phyloP scores from a whole-genome alignment of 2,797 vertebrate genomes.

The Nannoperca obscura region DNA sequence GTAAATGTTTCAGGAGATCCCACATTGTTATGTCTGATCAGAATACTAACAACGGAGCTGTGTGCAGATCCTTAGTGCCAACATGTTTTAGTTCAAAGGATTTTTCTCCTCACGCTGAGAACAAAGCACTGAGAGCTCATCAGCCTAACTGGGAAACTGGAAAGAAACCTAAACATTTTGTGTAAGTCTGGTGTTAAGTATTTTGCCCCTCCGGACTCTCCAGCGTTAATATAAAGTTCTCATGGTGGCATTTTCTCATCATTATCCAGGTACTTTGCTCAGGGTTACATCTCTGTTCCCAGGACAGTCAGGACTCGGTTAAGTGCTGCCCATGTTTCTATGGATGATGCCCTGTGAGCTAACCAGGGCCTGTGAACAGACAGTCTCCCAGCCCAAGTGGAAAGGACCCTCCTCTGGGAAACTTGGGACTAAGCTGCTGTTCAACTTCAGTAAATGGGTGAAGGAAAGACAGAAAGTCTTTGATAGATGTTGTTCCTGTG shows the following conservation, averaged over 20 bases:
- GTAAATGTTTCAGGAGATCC: slow-evolving; percentile 1
- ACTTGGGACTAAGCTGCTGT: slow-evolving; percentile 57
- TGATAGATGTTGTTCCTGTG: slow-evolving; percentile 39
- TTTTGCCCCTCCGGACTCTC: slow-evolving; percentile 60
- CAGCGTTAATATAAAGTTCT: slow-evolving; percentile 45
- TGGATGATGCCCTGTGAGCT: slow-evolving; percentile 75
- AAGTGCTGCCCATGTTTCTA: slow-evolving; percentile 67
- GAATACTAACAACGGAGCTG: slow-evolving; percentile 36
- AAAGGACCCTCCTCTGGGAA: slow-evolving; percentile 65
- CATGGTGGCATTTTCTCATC: slow-evolving; percentile 65
- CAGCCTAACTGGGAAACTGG: slow-evolving; percentile 50
- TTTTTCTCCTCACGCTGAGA: slow-evolving; percentile 37
- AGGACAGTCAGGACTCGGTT: slow-evolving; percentile 57
- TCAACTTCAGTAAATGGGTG: slow-evolving; percentile 48
- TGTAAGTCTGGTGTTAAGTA: slow-evolving; percentile 65
- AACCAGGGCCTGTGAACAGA: slow-evolving; percentile 79
- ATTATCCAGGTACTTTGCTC: slow-evolving; percentile 56
- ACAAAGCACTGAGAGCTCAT: slow-evolving; percentile 40
- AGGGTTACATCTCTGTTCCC: slow-evolving; percentile 61
- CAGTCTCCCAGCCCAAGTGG: slow-evolving; percentile 62
- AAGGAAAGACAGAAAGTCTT: slow-evolving; percentile 51
- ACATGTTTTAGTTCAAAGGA: slow-evolving; percentile 37
- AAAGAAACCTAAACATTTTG: slow-evolving; percentile 62
- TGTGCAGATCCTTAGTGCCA: slow-evolving; percentile 12
- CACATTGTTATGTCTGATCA: slow-evolving; percentile 9